A percentile compares a stretch with the other conserved stretches of the same genome.
Conservation (phyloP, 92 coral and sea anemone genomes). For the Palythoa grandis region DNA sequence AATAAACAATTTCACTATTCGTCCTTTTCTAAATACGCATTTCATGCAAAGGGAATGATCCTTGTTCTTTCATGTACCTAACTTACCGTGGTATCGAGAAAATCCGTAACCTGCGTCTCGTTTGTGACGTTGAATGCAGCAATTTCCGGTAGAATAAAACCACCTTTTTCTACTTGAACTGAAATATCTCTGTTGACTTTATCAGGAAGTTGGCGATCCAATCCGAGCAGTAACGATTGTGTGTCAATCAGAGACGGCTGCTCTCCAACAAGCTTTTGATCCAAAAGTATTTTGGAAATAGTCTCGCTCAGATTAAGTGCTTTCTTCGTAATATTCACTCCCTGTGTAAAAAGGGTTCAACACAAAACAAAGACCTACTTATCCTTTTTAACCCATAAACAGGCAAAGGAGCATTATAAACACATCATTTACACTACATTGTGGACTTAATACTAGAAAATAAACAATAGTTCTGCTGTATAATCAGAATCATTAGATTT, state of each 20-base stretch:
- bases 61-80: background rate
- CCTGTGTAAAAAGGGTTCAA: background rate
- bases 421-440: too few species aligned
- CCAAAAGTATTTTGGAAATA: constrained; percentile 7
- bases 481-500: too few species aligned
- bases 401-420: too few species aligned
- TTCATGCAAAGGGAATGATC: background rate
- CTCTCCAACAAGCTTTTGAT: constrained; percentile 29
- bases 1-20: too few species aligned
- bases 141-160: constrained; percentile 7
- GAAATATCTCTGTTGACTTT: background rate
- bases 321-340: background rate
- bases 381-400: too few species aligned
- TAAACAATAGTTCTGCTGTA: too few species aligned
- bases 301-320: constrained; percentile 21
- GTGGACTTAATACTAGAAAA: too few species aligned
- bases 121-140: background rate
- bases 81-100: constrained; percentile 18
- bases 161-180: background rate
- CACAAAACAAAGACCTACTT: background rate
- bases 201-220: constrained; percentile 27
- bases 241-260: constrained; percentile 18
- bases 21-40: too few species aligned
- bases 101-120: constrained; percentile 1
- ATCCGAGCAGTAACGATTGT: background rate